phyloP scores from a whole-genome alignment of 2,797 vertebrate genomes.

The Melanogrammus aeglefinus region DNA sequence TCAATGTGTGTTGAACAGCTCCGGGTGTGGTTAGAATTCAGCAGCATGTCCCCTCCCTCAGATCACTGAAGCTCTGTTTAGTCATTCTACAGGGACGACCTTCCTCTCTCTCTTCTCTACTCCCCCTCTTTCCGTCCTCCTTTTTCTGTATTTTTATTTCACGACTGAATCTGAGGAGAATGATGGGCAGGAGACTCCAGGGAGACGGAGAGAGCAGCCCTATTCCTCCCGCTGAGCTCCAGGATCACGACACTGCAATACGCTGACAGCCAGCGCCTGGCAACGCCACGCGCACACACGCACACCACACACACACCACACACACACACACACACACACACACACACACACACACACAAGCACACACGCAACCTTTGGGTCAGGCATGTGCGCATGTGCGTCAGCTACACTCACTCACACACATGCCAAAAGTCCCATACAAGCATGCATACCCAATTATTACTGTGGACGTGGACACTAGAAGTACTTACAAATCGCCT shows the following conservation, averaged over 20 bases:
- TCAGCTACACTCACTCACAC: neutral
- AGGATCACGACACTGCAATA: conserved; percentile 66
- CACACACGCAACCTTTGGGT: conserved; percentile 1
- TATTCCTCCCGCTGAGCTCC: conserved; percentile 60
- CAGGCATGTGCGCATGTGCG: neutral
- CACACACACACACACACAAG: conserved; percentile 15
- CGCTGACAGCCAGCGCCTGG: conserved; percentile 50
- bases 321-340: conserved; percentile 11
- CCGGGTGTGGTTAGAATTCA: conserved; percentile 67
- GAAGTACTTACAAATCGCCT: neutral
- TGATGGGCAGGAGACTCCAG: conserved; percentile 79
- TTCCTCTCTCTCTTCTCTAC: conserved; percentile 43
- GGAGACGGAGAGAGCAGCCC: conserved; percentile 63
- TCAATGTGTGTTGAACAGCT: conserved; percentile 56
- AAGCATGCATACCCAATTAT: conserved; percentile 14
- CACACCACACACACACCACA: conserved; percentile 11
- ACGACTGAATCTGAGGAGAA: conserved; percentile 66
- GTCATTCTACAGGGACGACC: conserved; percentile 66
- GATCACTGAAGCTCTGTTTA: conserved; percentile 74
- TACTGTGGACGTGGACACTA: neutral
- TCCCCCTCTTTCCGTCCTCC: conserved; percentile 8
- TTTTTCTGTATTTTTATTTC: conserved; percentile 37
- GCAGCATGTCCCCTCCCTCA: conserved; percentile 60
- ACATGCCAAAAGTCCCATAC: conserved; percentile 20
- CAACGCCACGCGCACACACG: conserved; percentile 17